phyloP scores from a whole-genome alignment of 2,113 vertebrate species.

The Scytalopus superciliaris region DNA sequence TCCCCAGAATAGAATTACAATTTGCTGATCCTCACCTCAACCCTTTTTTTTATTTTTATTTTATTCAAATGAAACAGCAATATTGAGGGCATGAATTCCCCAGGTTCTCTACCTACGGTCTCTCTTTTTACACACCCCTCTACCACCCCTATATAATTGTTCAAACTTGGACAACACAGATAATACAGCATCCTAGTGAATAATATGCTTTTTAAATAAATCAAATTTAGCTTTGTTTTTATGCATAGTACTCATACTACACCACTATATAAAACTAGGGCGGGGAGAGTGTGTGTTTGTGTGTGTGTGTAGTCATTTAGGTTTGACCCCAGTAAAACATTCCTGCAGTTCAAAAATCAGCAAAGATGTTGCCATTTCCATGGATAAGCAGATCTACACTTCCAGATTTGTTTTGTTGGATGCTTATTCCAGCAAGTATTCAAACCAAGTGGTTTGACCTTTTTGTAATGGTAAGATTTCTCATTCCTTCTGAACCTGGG shows the following conservation, averaged over 20 bases:
- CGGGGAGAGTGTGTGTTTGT: accelerated
- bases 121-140: neutral
- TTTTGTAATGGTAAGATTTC: neutral
- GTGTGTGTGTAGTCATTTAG: too few species aligned
- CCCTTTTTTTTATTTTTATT: neutral
- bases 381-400: neutral
- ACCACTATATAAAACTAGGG: neutral
- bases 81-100: neutral
- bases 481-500: neutral
- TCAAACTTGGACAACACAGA: neutral
- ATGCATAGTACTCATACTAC: neutral
- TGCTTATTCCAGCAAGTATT: neutral
- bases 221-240: neutral
- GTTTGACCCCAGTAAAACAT: neutral
- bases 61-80: neutral
- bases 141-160: neutral
- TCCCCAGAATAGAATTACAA: neutral
- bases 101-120: neutral
- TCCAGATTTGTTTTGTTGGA: neutral
- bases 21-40: neutral
- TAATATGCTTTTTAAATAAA: neutral
- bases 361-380: neutral
- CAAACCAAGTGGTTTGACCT: neutral
- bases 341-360: accelerated
- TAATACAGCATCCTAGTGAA: neutral